phyloP scores from a whole-genome alignment of 2,797 vertebrate species.

The Mormyrops attenuatus region DNA sequence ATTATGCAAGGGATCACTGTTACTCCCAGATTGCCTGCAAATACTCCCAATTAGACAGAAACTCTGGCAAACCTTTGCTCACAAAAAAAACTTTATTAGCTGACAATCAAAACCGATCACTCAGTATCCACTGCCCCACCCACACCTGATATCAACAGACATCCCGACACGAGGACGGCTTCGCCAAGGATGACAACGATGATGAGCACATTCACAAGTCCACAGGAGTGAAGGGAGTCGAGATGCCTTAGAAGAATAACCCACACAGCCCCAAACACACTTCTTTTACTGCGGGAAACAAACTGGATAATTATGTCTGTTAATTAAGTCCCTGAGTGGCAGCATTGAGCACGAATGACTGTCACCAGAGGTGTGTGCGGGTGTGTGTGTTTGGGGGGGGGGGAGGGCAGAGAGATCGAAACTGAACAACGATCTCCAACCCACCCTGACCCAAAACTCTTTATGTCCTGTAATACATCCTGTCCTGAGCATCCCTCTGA shows the following conservation, averaged over 20 bases:
- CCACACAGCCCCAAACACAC: background rate
- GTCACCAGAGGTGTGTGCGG: too few relatives aligned
- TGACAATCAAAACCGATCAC: slow-evolving; percentile 38
- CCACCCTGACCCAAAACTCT: too few relatives aligned
- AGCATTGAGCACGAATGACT: slow-evolving; percentile 3
- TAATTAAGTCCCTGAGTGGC: slow-evolving; percentile 50
- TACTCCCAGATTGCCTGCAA: slow-evolving; percentile 49
- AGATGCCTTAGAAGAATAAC: background rate
- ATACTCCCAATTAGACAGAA: slow-evolving; percentile 53
- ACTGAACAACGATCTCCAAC: background rate
- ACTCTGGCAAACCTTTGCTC: slow-evolving; percentile 33
- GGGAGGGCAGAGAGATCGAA: too few relatives aligned
- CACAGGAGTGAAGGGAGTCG: background rate
- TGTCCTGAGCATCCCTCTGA: background rate
- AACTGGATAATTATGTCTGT: slow-evolving; percentile 48
- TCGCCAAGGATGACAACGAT: slow-evolving; percentile 32
- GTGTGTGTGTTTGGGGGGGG: too few relatives aligned
- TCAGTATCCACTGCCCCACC: background rate
- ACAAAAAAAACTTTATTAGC: slow-evolving; percentile 34
- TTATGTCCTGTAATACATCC: too few relatives aligned
- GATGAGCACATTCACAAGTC: slow-evolving; percentile 23
- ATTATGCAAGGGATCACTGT: slow-evolving; percentile 48
- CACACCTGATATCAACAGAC: slow-evolving; percentile 26
- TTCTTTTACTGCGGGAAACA: slow-evolving; percentile 37
- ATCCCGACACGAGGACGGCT: slow-evolving; percentile 29